These are phyloP conservation scores for Paradoxurus hermaphroditus DNA, from an alignment of 2,113 vertebrate genomes.

Conservation along the genomic window DNA sequence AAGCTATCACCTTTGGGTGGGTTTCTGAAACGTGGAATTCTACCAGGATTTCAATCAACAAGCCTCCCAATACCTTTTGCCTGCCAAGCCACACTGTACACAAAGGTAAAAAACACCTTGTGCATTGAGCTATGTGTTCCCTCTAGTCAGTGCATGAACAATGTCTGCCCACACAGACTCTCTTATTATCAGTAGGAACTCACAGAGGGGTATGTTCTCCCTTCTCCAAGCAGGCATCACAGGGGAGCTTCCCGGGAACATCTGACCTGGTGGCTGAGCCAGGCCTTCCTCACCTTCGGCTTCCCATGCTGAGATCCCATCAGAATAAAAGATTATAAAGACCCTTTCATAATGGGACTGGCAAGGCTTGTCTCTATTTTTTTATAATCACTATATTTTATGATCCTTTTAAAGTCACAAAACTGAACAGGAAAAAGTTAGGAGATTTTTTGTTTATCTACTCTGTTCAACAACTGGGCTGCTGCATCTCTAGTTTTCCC, in stretches of 20 bases:
- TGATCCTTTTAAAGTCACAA: not conserved
- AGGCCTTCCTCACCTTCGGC: not conserved
- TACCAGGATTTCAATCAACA: not conserved
- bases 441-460: not conserved
- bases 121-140: not conserved
- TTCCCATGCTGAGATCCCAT: not conserved
- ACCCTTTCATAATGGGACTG: not conserved
- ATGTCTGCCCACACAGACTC: not conserved
- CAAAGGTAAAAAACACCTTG: not conserved
- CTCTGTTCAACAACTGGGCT: not conserved
- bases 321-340: not conserved
- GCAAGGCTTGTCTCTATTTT: not conserved
- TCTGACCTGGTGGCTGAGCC: not conserved
- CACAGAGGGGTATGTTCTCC: conserved; percentile 10
- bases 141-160: not conserved
- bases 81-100: not conserved
- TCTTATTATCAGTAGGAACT: not conserved
- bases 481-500: not conserved
- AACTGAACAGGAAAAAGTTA: not conserved
- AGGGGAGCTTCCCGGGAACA: not conserved
- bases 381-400: not conserved
- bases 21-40: not conserved
- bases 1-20: not conserved
- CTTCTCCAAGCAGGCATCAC: not conserved
- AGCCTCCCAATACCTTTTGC: not conserved